Conservation (phyloP, 64 coral and sea anemone genomes). For the Dendrophyllia cribrosa region DNA sequence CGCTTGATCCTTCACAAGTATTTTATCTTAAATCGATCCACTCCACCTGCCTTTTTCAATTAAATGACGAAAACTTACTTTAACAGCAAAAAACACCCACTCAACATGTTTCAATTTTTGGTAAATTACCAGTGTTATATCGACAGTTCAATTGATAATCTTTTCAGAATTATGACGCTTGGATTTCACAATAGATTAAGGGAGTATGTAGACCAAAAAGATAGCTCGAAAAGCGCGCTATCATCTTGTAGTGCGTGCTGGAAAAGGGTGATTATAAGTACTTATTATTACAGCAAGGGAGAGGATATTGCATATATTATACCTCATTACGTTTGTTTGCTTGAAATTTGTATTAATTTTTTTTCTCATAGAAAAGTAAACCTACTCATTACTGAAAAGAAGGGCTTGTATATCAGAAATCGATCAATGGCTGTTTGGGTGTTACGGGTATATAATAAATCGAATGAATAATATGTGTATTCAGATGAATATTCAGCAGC, state of each 20-base stretch:
- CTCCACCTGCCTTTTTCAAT: background rate
- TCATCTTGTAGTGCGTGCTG: background rate
- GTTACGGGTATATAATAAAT: background rate
- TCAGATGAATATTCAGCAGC: background rate
- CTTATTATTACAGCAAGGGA: background rate
- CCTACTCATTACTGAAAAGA: too few relatives aligned
- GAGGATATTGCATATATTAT: background rate
- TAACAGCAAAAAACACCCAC: constrained; percentile 39
- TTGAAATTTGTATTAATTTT: background rate
- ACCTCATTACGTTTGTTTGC: constrained; percentile 7
- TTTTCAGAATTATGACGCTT: background rate
- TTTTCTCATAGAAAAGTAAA: background rate
- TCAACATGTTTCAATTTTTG: constrained; percentile 35
- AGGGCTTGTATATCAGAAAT: too few relatives aligned
- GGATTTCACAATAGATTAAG: background rate
- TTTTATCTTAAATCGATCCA: background rate
- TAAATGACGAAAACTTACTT: background rate
- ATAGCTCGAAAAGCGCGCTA: background rate
- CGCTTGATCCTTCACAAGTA: background rate
- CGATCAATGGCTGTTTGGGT: background rate
- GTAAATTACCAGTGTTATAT: constrained; percentile 15
- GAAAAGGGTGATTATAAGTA: background rate
- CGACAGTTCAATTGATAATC: background rate
- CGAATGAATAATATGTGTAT: background rate
- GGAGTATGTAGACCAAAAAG: too few relatives aligned